Evolutionary conservation across 2,888 invertebrate species (phyloP).

Genomic region (Sphaeridia pumilis): DNA sequence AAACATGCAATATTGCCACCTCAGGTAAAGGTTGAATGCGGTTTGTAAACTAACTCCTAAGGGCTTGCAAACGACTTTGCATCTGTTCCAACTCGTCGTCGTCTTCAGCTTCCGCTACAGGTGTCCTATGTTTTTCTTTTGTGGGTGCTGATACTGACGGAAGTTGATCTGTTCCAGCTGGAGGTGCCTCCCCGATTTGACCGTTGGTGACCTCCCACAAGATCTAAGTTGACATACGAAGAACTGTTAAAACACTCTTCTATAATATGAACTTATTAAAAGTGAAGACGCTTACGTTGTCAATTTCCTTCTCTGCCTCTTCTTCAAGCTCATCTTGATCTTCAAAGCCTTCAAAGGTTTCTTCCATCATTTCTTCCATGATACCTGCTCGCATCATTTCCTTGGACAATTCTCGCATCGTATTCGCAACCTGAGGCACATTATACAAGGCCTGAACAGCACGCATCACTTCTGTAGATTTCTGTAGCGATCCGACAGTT

Average conservation of each 20-base stretch:
- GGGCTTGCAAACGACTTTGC: slow-evolving; percentile 74
- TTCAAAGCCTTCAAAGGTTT: slow-evolving; percentile 81
- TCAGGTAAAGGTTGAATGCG: background rate
- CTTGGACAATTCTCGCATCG: slow-evolving; percentile 94
- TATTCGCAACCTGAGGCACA: slow-evolving; percentile 84
- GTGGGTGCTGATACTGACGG: slow-evolving; percentile 47
- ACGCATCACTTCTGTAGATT: slow-evolving; percentile 97
- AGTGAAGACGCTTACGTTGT: slow-evolving; percentile 64
- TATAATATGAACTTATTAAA: no score
- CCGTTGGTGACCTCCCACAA: slow-evolving; percentile 84
- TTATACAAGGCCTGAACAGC: slow-evolving; percentile 86
- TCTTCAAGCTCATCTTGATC: slow-evolving; percentile 93
- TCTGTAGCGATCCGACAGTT: slow-evolving; percentile 82
- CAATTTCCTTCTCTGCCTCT: slow-evolving; percentile 84
- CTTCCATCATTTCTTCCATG: slow-evolving; percentile 98
- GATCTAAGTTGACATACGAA: slow-evolving; percentile 45
- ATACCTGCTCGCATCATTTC: slow-evolving; percentile 99
- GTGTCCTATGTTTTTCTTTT: slow-evolving; percentile 43
- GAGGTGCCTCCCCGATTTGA: slow-evolving; percentile 80
- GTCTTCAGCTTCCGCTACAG: slow-evolving; percentile 44
- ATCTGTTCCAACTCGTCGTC: slow-evolving; percentile 77
- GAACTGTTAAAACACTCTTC: no score
- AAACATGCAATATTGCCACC: no score
- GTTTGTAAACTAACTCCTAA: slow-evolving; percentile 63
- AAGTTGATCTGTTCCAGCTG: slow-evolving; percentile 46